Base-by-base conservation (phyloP, 2,888 invertebrate species). In the Drosophila percnosoma region DNA sequence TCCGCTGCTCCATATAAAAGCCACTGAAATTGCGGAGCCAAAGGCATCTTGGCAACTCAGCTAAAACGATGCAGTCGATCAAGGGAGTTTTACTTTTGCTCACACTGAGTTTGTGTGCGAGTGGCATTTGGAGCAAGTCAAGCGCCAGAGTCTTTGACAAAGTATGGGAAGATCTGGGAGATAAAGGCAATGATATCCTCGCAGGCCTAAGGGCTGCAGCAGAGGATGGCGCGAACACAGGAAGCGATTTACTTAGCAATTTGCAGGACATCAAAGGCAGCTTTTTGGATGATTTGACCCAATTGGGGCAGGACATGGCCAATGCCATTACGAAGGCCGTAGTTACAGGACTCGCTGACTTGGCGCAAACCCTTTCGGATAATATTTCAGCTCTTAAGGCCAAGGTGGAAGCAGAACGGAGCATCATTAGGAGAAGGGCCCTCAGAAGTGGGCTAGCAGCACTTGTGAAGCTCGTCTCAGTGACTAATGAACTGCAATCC, bases 51-150 rank as follows among this genome's bases (percentile, higher is more conserved):
- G 29, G 24, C 21, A 68, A 38, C 11, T 57, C 11, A 27, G 29
- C 40, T 24, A n/a, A 70, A 6, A 24, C 40, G 68, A 68, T 68
- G 68, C 58, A 58, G 68, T 68, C 68, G 71, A 51, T 36, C 24
- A 68, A 40, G 49, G 27, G 49, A 40, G 29, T 34, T 2, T 8
- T 70, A 2, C n/a, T 70, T 5, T 24, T 70, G 59, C 13, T 68
- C 5, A 24, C 59, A 27, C 40, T 68, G 13, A 42, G 71, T 31
- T 18, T 70, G 34, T 18, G 59, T 24, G 58, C 68, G 1, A 49
- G 21, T 15, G 34, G 59, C 29, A 42, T 36, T 38, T 51, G 68
- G 71, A 40, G 33, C n/a, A 34, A 24, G 70, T 49, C n/a, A 40
- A 68, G 58, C 8, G 24, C 21, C 2, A 27, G 4, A 1, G 24